These are phyloP conservation scores for Yponomeuta cagnagella DNA, from an alignment of 2,888 invertebrate species.

Conservation along the genomic window DNA sequence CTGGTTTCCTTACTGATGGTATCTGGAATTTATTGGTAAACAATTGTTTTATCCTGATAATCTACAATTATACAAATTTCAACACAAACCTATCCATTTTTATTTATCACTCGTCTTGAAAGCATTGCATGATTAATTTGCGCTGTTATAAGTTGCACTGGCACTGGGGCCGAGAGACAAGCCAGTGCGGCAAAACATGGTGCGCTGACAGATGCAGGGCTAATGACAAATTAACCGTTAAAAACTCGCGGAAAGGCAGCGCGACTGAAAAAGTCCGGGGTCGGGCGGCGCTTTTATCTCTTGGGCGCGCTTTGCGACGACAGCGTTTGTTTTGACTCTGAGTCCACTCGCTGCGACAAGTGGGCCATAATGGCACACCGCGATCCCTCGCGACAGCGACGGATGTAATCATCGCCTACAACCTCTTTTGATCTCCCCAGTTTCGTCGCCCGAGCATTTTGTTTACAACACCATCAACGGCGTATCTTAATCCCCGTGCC, in stretches of 20 bases:
- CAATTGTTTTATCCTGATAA: background rate
- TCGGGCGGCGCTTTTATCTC: conserved; percentile 42
- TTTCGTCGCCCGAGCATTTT: conserved; percentile 1
- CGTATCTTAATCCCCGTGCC: background rate
- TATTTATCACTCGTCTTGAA: conserved; percentile 5
- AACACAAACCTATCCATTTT: background rate
- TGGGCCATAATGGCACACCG: conserved; percentile 25
- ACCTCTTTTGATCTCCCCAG: conserved; percentile 56
- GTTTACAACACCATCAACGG: conserved; percentile 13
- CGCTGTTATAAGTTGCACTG: conserved; percentile 4
- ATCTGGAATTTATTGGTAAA: too few relatives aligned
- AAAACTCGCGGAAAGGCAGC: conserved; percentile 52
- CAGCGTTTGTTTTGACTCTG: conserved; percentile 47
- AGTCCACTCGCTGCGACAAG: conserved; percentile 20
- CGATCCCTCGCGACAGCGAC: conserved; percentile 28
- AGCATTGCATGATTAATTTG: conserved; percentile 9
- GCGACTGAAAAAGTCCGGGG: conserved; percentile 38
- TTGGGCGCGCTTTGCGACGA: conserved; percentile 42
- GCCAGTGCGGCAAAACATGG: conserved; percentile 35
- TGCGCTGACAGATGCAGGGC: conserved; percentile 58
- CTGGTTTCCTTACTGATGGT: too few relatives aligned
- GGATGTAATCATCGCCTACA: conserved; percentile 53
- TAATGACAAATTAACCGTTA: conserved; percentile 67
- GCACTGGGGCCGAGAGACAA: background rate
- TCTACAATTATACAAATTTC: background rate